Evolutionary conservation across 2,888 invertebrate genomes (phyloP).

Genomic region (Endomychus coccineus): DNA sequence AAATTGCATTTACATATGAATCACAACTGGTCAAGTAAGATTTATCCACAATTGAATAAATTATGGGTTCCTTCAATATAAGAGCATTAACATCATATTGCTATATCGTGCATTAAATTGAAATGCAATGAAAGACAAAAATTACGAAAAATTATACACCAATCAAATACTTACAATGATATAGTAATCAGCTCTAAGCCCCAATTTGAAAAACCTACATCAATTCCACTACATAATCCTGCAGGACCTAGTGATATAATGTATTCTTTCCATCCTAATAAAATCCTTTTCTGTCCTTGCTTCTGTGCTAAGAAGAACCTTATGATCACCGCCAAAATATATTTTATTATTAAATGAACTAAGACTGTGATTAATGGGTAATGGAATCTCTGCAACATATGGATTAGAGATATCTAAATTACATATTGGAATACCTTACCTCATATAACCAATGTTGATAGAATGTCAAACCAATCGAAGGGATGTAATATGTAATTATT

Average conservation of each 20-base stretch:
- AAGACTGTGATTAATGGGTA: conserved; percentile 86
- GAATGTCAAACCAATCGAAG: conserved; percentile 94
- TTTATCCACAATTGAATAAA: too few species aligned
- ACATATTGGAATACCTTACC: conserved; percentile 46
- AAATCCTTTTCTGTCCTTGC: conserved; percentile 57
- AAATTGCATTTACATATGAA: too few species aligned
- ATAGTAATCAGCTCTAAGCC: conserved; percentile 91
- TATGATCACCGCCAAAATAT: conserved; percentile 66
- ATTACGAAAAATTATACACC: too few species aligned
- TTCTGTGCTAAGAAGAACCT: conserved; percentile 51
- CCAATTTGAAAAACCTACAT: conserved; percentile 98
- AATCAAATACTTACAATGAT: conserved; percentile 60
- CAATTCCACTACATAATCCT: conserved; percentile 90
- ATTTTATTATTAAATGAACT: conserved; percentile 86
- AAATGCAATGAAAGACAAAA: too few species aligned
- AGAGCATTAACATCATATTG: too few species aligned
- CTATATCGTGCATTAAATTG: too few species aligned
- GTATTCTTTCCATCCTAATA: conserved; percentile 69
- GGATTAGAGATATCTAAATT: too few species aligned
- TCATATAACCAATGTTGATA: conserved; percentile 91
- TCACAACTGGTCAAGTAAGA: too few species aligned
- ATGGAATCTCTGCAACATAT: conserved; percentile 62
- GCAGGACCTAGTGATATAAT: conserved; percentile 73
- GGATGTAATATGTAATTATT: conserved; percentile 76
- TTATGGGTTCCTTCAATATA: too few species aligned